Evolutionary conservation across 2,888 invertebrate genomes (phyloP).

Genomic region (Tiliacea citrago): DNA sequence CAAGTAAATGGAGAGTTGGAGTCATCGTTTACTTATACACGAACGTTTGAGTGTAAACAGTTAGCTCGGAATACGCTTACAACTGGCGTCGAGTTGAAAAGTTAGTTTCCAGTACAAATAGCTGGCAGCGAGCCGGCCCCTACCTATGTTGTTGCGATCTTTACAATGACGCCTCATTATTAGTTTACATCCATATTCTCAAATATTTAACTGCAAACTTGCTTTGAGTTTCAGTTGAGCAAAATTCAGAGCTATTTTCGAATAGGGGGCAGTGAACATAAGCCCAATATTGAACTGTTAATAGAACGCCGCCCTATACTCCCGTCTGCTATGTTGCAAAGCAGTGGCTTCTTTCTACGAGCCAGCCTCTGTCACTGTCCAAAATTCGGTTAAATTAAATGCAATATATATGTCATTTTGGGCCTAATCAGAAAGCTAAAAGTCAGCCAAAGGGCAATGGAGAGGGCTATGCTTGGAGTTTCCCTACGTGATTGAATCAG

Average conservation of each 20-base stretch:
- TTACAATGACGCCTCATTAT: constrained; percentile 53
- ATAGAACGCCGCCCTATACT: not conserved
- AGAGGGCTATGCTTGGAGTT: no score
- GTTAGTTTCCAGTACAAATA: constrained; percentile 78
- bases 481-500: no score
- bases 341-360: not conserved
- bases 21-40: constrained; percentile 83
- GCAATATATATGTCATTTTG: not conserved
- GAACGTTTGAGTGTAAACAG: constrained; percentile 80
- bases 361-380: not conserved
- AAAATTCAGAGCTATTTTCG: not conserved
- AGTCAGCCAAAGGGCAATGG: no score
- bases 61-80: constrained; percentile 77
- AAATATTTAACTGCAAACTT: constrained; percentile 19
- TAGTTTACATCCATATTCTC: constrained; percentile 44
- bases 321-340: not conserved
- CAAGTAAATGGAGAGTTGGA: constrained; percentile 79
- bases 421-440: no score
- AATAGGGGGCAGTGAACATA: not conserved
- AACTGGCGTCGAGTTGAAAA: constrained; percentile 77
- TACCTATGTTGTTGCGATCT: constrained; percentile 49
- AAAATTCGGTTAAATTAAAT: not conserved
- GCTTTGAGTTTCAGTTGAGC: constrained; percentile 11
- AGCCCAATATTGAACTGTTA: not conserved
- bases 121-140: constrained; percentile 62